Base-by-base conservation (phyloP, 2,888 invertebrate species). In the Notocelia uddmanniana region DNA sequence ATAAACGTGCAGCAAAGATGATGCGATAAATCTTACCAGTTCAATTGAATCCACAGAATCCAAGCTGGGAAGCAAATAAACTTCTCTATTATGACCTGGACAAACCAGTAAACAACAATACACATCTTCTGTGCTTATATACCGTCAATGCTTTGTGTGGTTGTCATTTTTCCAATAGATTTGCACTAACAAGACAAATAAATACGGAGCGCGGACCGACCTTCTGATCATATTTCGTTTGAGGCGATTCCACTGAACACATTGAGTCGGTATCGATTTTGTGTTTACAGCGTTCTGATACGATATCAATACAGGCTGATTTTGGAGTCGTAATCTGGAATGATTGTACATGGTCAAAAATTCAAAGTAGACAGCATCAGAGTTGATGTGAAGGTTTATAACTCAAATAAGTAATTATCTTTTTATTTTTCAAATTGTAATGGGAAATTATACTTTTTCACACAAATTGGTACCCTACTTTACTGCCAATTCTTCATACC, bases 141-240 rank as follows among this genome's bases (percentile, higher is more conserved):
- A 74, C 69, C 76, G 76, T 73, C 76, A 73, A 76, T 75, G 78
- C 76, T 77, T 79, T 76, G 76, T 74, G 77, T 69, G 79, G 77
- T 80, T 87, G 86, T 84, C 85, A 81, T 84, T 85, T 86, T 89
- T 89, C 88, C 88, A 83, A 87, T 87, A 88, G 85, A 87, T 88
- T 88, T 89, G 82, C 82, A 83, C 83, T 87, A 88, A 88, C 87
- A 87, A 86, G 88, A 86, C 85, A 89, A 89, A 89, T 86, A 88
- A 85, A 85, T 81, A 83, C 82, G 80, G 78, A 79, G 80, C 81
- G 75, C 74, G 78, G 78, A 68, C 74, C 79, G 59, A 73, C 58
- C 76, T 78, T 77, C 75, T 82, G 86, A 87, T 88, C 88, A 87
- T 88, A 87, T 89, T 89, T 89, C 83, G 81, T 81, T 77, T 48